phyloP scores from a whole-genome alignment of 2,113 vertebrate genomes.

The Piaya cayana region DNA sequence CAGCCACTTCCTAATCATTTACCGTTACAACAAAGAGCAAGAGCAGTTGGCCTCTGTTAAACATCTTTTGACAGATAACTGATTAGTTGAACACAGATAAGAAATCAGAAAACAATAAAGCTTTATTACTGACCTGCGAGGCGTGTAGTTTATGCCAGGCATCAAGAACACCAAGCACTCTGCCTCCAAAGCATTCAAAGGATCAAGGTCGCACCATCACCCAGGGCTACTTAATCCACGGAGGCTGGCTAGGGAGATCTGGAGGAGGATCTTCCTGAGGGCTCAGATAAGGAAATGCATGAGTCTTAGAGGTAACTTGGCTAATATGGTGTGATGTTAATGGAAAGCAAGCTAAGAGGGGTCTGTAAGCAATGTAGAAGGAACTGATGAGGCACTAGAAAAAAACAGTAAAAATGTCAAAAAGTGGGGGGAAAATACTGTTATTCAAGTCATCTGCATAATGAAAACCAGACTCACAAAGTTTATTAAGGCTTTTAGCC shows the following conservation, averaged over 20 bases:
- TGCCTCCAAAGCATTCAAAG: not conserved
- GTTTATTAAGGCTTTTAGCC: not conserved
- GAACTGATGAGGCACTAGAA: not conserved
- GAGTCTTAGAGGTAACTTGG: not conserved
- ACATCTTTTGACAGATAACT: not conserved
- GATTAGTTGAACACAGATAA: not conserved
- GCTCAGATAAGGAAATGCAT: not conserved
- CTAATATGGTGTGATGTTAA: not conserved
- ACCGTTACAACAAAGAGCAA: not conserved
- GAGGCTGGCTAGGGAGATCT: not conserved
- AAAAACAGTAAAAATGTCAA: not conserved
- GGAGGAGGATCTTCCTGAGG: not conserved
- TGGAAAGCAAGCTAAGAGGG: not conserved
- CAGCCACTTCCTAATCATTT: not conserved
- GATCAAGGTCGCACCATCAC: not conserved
- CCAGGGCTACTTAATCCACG: not conserved
- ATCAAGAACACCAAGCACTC: not conserved
- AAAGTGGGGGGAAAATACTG: not conserved
- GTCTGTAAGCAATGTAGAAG: not conserved
- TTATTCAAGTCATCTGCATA: not conserved
- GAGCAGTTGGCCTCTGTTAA: not conserved
- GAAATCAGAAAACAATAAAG: slow-evolving; percentile 51
- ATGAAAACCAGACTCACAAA: not conserved
- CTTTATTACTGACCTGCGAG: slow-evolving; percentile 43
- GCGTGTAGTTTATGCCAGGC: not conserved